A percentile compares a stretch with the other conserved stretches of the same genome.
phyloP scores from a whole-genome alignment of 2,113 vertebrate genomes.

The Oreochromis aureus region DNA sequence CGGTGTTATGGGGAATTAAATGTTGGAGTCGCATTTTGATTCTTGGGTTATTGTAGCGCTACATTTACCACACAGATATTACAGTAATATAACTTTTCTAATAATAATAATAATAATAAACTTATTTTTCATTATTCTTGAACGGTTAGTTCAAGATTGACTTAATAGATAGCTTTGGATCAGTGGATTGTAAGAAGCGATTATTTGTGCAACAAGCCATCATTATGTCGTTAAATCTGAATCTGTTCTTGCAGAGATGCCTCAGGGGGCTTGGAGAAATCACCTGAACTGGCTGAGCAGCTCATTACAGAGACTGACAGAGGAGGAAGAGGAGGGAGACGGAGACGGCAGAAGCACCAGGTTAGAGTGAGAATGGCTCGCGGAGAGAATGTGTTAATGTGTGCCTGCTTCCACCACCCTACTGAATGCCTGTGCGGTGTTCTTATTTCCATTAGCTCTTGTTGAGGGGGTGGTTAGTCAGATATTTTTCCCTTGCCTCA shows the following conservation, averaged over 20 bases:
- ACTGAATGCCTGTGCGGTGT: constrained; percentile 1
- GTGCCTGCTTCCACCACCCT: not conserved
- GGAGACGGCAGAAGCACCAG: constrained; percentile 14
- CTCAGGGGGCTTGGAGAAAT: constrained; percentile 60
- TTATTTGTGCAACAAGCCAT: not conserved
- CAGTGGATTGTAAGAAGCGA: not conserved
- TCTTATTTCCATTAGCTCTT: constrained; percentile 44
- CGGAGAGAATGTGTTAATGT: constrained; percentile 18
- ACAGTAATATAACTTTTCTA: not conserved
- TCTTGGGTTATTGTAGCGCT: not conserved
- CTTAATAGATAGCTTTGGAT: not conserved
- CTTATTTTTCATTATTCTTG: not conserved
- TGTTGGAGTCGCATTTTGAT: not conserved
- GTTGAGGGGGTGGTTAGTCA: constrained; percentile 39
- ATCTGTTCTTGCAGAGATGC: constrained; percentile 70
- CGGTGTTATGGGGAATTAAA: not conserved
- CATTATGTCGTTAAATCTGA: not conserved
- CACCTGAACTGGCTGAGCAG: constrained; percentile 74
- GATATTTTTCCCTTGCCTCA: constrained; percentile 41
- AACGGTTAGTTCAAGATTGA: not conserved
- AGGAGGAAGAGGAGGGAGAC: constrained; percentile 55
- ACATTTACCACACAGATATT: not conserved
- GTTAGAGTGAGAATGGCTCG: constrained; percentile 24
- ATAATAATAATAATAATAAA: not conserved
- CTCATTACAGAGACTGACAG: constrained; percentile 71